Evolutionary conservation across 1,140 invertebrate species (phyloP).

Genomic region (Trichomalopsis sarcophagae): DNA sequence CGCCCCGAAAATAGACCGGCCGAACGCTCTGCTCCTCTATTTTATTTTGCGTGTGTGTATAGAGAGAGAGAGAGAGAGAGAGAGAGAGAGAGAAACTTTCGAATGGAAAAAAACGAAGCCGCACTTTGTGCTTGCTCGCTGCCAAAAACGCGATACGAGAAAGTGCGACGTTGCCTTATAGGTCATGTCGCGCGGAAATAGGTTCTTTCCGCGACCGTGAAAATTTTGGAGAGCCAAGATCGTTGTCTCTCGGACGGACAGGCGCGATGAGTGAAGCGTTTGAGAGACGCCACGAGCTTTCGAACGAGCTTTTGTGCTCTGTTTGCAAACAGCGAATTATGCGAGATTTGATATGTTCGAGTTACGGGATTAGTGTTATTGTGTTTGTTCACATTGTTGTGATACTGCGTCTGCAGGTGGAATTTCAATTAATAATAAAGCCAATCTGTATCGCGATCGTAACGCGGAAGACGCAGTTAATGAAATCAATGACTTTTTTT

Average conservation of each 20-base stretch:
- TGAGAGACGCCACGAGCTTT: no score
- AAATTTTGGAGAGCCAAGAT: neutral
- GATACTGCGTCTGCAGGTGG: no score
- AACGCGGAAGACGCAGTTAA: no score
- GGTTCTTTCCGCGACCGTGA: neutral
- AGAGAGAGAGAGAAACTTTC: neutral
- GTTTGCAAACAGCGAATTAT: neutral
- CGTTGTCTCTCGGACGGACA: no score
- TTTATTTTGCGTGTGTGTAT: slow-evolving; percentile 8
- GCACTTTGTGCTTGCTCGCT: neutral
- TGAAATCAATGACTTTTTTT: no score
- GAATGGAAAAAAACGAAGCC: slow-evolving; percentile 5
- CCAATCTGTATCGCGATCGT: no score
- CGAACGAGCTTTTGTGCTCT: neutral
- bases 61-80: neutral
- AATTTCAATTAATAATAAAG: no score
- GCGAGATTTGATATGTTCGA: neutral
- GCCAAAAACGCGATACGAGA: neutral
- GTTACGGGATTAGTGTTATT: neutral
- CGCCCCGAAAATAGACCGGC: slow-evolving; percentile 23
- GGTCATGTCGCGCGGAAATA: no score
- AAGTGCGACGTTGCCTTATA: neutral
- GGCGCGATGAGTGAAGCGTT: no score
- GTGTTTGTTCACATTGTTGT: no score
- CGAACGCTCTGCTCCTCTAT: neutral